phyloP scores from a whole-genome alignment of 2,888 invertebrate species.

The Rugalucina vietnamica region DNA sequence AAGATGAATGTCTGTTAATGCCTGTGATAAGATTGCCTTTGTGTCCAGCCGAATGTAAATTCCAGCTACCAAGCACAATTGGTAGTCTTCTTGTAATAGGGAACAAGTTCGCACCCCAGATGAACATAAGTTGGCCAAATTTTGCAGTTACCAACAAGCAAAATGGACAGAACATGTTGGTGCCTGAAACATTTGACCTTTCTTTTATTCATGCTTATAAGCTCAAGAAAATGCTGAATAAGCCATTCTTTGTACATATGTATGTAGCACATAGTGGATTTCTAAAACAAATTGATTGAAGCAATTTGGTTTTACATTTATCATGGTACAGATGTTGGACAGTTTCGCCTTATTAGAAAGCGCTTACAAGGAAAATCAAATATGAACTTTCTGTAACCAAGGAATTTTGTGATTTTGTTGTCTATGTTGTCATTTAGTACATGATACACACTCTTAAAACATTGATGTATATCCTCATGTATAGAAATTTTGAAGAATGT shows the following conservation, averaged over 20 bases:
- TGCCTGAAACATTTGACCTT: not conserved
- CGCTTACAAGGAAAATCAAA: not conserved
- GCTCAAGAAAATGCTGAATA: not conserved
- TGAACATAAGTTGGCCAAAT: slow-evolving; percentile 1
- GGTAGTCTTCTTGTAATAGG: not conserved
- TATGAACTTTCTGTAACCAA: no score
- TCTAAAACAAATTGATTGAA: not conserved
- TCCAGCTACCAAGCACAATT: not conserved
- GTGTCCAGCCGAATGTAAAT: slow-evolving; percentile 3
- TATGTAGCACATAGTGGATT: not conserved
- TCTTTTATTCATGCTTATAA: not conserved
- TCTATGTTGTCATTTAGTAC: no score
- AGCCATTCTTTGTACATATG: slow-evolving; percentile 1
- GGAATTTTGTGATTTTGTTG: no score
- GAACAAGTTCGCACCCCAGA: not conserved
- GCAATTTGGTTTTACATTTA: not conserved
- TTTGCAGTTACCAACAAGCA: not conserved
- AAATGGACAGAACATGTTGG: slow-evolving; percentile 1
- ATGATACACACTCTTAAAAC: no score
- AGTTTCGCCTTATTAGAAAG: not conserved
- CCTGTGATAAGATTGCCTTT: slow-evolving; percentile 4
- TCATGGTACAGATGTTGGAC: not conserved
- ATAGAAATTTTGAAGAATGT: no score
- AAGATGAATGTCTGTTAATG: not conserved
- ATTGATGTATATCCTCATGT: no score